Base-by-base conservation (phyloP, 2,888 invertebrate genomes). In the Steinernema scapterisci region DNA sequence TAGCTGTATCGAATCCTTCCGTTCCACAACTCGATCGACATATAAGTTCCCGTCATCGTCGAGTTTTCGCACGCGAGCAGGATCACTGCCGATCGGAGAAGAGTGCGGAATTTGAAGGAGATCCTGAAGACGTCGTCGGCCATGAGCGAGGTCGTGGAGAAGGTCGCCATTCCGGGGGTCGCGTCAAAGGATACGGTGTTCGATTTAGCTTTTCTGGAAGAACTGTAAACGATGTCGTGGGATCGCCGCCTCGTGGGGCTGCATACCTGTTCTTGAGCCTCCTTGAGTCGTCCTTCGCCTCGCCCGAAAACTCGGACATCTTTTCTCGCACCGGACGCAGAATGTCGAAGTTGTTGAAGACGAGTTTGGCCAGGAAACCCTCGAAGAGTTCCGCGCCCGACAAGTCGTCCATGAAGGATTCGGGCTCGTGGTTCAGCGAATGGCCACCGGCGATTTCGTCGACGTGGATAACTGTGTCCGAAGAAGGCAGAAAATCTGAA, bases 41-140 rank as follows among this genome's bases (percentile, higher is more conserved):
- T 25, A 27, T 25, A 63, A 16, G 27, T 31, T 9, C 63, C 63
- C 6, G 27, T 13, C 31, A 25, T 13, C 11, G 63, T 25, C 27
- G 31, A 27, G 63, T 63, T 63, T 31, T 63, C 63, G 16, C 31
- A 11, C 31, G 63, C 63, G 31, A 63, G 1, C 13, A 63, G 63
- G 38, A 63, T 25, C 63, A 25, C 31, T 31, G 63, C 31, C 63
- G 63, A 63, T 25, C 81, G 76, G 71, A 81, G 74, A 27, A 85
- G 77, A 1, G 85, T 85, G 77, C 84, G 83, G 75, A 85, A 84
- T 74, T 84, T 84, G 79, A 84, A 80, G 71, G 82, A 80, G n/a
- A 85, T 76, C 76, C 83, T 82, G 75, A 81, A 84, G 23, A 77
- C 44, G 71, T 45, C 51, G 51, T 71, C 71, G 7, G 71, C n/a